Evolutionary conservation across 2,113 vertebrate species (phyloP).

Genomic region (Aythya baeri): DNA sequence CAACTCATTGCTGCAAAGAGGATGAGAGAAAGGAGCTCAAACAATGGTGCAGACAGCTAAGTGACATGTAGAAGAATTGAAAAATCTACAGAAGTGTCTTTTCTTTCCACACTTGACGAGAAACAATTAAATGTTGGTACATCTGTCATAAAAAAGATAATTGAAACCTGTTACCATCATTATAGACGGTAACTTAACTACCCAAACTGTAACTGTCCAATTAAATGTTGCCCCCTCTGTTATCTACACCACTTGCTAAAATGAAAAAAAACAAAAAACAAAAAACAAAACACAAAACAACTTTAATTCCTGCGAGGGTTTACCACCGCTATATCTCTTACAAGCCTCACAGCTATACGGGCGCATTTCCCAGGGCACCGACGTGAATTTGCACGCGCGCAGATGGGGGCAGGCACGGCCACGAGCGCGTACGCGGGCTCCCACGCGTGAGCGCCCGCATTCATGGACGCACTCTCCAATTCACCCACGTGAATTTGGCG

Average conservation of each 20-base stretch:
- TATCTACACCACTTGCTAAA: constrained; percentile 63
- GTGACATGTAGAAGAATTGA: constrained; percentile 97
- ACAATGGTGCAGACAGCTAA: constrained; percentile 94
- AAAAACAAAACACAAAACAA: not conserved
- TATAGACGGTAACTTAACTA: constrained; percentile 64
- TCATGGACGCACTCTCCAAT: not conserved
- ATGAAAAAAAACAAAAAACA: not conserved
- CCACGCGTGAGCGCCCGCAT: not conserved
- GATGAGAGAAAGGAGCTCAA: constrained; percentile 84
- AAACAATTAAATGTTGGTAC: constrained; percentile 90
- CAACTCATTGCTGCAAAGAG: constrained; percentile 89
- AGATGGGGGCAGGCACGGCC: constrained; percentile 27
- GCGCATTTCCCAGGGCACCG: not conserved
- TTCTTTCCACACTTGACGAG: constrained; percentile 86
- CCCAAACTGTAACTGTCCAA: constrained; percentile 71
- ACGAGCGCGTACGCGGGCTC: constrained; percentile 19
- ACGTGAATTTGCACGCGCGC: not conserved
- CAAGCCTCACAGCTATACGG: not conserved
- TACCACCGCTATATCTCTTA: not conserved
- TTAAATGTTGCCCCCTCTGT: constrained; percentile 64
- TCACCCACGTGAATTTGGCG: constrained; percentile 50
- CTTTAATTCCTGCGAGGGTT: constrained; percentile 50
- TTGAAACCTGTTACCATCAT: constrained; percentile 78
- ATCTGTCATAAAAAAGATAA: constrained; percentile 84
- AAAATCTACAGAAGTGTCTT: constrained; percentile 98